These are phyloP conservation scores for Colletes collaris DNA, from an alignment of 2,888 invertebrate species.

Conservation along the genomic window DNA sequence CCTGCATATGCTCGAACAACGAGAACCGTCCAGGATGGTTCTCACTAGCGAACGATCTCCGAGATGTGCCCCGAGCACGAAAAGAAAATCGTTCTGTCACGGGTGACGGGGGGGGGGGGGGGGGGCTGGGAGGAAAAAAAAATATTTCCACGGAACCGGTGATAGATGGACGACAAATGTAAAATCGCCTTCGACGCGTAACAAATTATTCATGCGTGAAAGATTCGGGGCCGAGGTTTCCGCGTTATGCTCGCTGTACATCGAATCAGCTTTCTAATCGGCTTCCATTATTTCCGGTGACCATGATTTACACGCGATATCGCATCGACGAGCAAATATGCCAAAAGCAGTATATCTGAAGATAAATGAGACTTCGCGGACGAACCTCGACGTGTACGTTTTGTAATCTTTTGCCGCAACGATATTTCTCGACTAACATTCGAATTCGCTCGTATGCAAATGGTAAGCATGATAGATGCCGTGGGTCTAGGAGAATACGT, in stretches of 20 bases:
- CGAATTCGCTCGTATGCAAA: constrained; percentile 40
- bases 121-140: too few relatives aligned
- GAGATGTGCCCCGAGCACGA: neutral
- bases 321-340: constrained; percentile 57
- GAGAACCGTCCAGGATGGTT: constrained; percentile 1
- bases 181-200: constrained; percentile 37
- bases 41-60: constrained; percentile 6
- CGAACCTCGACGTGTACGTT: constrained; percentile 37
- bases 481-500: constrained; percentile 30
- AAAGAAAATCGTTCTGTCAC: too few relatives aligned
- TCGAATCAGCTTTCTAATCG: constrained; percentile 70
- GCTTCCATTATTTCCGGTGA: constrained; percentile 69
- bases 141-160: neutral
- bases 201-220: constrained; percentile 62
- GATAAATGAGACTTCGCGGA: constrained; percentile 61
- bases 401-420: constrained; percentile 41
- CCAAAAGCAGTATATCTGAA: constrained; percentile 48
- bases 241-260: constrained; percentile 46
- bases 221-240: constrained; percentile 58
- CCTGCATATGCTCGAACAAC: constrained; percentile 17
- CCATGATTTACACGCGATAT: constrained; percentile 65
- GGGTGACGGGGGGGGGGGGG: too few relatives aligned
- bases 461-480: constrained; percentile 53
- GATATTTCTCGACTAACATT: constrained; percentile 46
- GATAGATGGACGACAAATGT: constrained; percentile 43